These are phyloP conservation scores for Dinomys branickii DNA, from an alignment of 2,113 vertebrate genomes.

Conservation along the genomic window DNA sequence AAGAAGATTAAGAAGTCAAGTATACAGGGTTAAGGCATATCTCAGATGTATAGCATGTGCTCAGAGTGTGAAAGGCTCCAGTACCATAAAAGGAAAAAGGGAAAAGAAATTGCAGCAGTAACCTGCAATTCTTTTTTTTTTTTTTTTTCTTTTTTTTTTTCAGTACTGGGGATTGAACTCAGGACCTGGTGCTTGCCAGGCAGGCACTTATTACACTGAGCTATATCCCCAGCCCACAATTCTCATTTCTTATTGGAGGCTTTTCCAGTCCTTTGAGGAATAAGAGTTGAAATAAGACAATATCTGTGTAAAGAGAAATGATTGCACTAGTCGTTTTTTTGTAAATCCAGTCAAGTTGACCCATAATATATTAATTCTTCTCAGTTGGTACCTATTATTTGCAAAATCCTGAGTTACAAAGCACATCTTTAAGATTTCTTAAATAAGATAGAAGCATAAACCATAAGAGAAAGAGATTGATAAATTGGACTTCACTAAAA, in stretches of 20 bases:
- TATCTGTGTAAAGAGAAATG: background rate
- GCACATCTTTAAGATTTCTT: background rate
- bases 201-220: no score
- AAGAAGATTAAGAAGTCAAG: background rate
- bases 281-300: background rate
- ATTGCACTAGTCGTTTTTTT: background rate
- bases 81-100: background rate
- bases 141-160: no score
- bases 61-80: background rate
- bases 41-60: no score
- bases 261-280: background rate
- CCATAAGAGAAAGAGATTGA: background rate
- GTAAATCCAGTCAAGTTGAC: background rate
- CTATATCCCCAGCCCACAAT: no score
- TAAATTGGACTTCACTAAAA: conserved; percentile 27
- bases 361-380: background rate
- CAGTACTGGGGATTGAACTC: no score
- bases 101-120: background rate
- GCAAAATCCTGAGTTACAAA: background rate
- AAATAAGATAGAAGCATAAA: background rate
- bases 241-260: background rate
- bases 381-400: background rate
- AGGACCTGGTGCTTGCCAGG: no score
- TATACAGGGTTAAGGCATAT: no score
- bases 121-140: no score